These are phyloP conservation scores for Lagopus muta DNA, from an alignment of 2,113 vertebrate genomes.

Conservation along the genomic window DNA sequence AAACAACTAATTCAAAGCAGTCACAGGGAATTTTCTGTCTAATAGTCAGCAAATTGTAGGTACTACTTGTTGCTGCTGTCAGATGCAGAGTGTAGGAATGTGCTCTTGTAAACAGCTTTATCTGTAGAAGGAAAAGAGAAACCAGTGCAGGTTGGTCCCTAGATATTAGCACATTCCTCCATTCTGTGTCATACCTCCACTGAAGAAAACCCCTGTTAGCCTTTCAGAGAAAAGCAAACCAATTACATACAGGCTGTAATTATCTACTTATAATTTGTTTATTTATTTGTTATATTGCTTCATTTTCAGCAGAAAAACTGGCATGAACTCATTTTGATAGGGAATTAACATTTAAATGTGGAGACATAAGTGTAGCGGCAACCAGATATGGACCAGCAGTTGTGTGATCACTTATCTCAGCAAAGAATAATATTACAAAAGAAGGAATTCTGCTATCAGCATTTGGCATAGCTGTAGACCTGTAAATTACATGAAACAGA, in stretches of 20 bases:
- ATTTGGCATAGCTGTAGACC: not conserved
- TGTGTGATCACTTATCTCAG: slow-evolving; percentile 17
- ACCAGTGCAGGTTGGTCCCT: not conserved
- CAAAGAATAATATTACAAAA: not conserved
- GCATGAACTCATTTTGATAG: not conserved
- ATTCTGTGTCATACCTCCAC: not conserved
- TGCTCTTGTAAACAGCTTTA: not conserved
- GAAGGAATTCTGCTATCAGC: not conserved
- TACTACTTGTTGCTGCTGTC: not conserved
- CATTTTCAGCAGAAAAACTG: not conserved
- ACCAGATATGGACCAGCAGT: not conserved
- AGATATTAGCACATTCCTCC: not conserved
- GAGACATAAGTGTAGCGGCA: not conserved
- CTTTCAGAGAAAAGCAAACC: not conserved
- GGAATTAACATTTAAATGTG: slow-evolving; percentile 20
- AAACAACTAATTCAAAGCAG: not conserved
- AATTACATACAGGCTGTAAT: not conserved
- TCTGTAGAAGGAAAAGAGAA: not conserved
- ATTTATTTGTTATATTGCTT: slow-evolving; percentile 4
- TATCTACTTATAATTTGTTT: not conserved
- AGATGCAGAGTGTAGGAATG: not conserved
- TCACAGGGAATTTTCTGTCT: not conserved
- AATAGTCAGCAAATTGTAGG: not conserved
- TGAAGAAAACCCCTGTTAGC: not conserved
- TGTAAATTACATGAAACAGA: slow-evolving; percentile 17